Evolutionary conservation across 2,113 vertebrate species (phyloP).

Genomic region (chimpanzee (Pan troglodytes)): DNA sequence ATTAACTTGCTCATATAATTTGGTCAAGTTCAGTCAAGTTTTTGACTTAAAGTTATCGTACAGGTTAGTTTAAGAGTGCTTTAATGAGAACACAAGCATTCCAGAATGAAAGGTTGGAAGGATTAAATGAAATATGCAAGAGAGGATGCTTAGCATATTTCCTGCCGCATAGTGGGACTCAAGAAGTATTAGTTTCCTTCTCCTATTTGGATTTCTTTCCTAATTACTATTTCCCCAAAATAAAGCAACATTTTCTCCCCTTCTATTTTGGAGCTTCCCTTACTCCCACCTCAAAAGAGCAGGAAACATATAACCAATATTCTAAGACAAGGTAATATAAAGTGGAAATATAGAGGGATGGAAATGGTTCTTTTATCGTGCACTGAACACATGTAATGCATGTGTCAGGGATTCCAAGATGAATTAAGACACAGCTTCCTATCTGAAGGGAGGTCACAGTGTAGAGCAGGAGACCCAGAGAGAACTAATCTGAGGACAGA

Average conservation of each 20-base stretch:
- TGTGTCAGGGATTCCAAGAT: background rate
- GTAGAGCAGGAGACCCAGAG: background rate
- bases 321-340: background rate
- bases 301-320: background rate
- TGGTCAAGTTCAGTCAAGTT: slow-evolving; percentile 23
- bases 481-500: background rate
- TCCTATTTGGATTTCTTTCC: background rate
- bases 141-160: background rate
- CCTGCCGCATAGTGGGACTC: background rate
- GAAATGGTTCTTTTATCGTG: background rate
- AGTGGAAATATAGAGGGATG: background rate
- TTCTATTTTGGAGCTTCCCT: background rate
- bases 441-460: background rate
- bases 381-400: background rate
- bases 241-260: background rate
- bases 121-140: background rate
- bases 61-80: background rate
- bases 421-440: background rate
- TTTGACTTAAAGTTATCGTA: background rate
- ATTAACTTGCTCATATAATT: slow-evolving; percentile 44
- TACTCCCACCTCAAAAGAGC: background rate
- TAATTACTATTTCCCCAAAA: background rate
- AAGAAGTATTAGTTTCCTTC: background rate
- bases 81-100: background rate
- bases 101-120: background rate